Base-by-base conservation (phyloP, 1,140 invertebrate species). In the Euglossa dilemma region DNA sequence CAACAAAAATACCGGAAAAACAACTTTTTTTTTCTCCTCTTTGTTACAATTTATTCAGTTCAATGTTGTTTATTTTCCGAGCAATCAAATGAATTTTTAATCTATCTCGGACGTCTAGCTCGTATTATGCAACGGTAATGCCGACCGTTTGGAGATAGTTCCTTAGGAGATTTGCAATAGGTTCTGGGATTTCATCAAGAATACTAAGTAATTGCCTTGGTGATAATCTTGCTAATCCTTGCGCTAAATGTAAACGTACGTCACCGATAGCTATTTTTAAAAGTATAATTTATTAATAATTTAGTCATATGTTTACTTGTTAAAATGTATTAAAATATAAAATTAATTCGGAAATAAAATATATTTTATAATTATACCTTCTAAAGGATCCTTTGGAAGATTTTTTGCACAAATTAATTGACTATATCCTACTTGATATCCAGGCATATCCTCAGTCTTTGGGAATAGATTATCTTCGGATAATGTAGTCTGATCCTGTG, bases 391-490 rank as follows among this genome's bases (percentile, higher is more conserved):
- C 82, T 95, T 94, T 85, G 96, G 95, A 50, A 95, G 94, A 92
- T 96, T 97, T 69, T 96, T 96, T 0, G 98, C 98, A 95, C 97
- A 99, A 20, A 97, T 95, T 1, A 99, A 95, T 92, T 98, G 97
- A 20, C 97, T 97, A 92, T 98, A 99, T 64, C 97, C 96, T 28
- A 97, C 97, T 94, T 99, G 98, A 94, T 98, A 99, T 36, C 97
- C 97, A 78, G 96, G 95, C 72, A 96, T 95, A 92, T 99, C 98
- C 67, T 98, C 98, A 56, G 98, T 96, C 90, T 98, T 98, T 59
- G 97, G 95, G 91, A 98, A 97, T 23, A 91, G n/a, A 92, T 98
- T 96, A 93, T 99, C 98, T 90, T 98, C 98, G 5, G 97, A 96
- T 45, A 97, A 94, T 0, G 96, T 94, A 16, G 95, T 95, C 78